Conservation (phyloP, 2,113 vertebrate genomes). For the Zosterops lateralis region DNA sequence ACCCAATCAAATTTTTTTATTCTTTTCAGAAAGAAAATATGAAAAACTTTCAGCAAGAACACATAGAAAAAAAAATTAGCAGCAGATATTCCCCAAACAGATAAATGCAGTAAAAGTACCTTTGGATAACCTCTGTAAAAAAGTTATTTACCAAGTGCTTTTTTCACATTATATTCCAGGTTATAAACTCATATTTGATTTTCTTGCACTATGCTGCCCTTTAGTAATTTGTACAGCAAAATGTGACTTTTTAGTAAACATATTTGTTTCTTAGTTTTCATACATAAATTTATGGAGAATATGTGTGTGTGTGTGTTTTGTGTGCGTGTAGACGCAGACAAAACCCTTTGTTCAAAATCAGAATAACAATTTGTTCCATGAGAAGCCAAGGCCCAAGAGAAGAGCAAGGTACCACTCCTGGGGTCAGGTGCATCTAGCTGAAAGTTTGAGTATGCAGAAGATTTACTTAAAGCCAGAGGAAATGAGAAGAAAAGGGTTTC, state of each 20-base stretch:
- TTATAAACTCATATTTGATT: background rate
- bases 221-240: background rate
- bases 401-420: fast-evolving
- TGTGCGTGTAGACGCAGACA: background rate
- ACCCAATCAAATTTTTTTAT: background rate
- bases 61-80: background rate
- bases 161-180: background rate
- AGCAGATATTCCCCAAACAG: fast-evolving
- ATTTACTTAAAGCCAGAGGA: background rate
- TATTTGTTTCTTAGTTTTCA: background rate
- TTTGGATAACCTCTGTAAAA: background rate
- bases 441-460: background rate
- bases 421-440: background rate
- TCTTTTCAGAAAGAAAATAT: background rate
- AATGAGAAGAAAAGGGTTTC: background rate
- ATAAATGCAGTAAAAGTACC: background rate
- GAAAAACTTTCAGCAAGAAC: background rate
- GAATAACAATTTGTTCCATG: background rate
- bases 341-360: fast-evolving
- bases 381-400: background rate
- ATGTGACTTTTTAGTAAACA: background rate
- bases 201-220: background rate
- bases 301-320: background rate
- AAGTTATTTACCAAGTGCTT: background rate
- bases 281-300: background rate